Conservation (phyloP, 2,113 vertebrate species). For the Oceanodroma tethys region DNA sequence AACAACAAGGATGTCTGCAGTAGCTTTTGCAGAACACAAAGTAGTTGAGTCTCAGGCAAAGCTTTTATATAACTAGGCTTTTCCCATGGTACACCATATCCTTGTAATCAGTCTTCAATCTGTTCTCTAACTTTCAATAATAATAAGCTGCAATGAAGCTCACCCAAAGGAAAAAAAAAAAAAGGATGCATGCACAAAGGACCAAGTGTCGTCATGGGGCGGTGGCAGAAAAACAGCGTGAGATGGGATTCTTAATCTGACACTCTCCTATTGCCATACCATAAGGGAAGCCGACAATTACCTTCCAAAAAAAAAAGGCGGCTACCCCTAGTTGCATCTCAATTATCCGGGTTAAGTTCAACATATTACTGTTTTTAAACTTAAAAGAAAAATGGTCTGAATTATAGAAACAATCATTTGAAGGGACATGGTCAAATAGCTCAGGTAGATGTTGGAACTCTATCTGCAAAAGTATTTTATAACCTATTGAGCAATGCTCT, state of each 20-base stretch:
- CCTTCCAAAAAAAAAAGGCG: not conserved
- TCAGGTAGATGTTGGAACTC: not conserved
- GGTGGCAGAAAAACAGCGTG: not conserved
- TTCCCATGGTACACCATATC: not conserved
- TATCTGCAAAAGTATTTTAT: not conserved
- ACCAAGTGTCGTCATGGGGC: not conserved
- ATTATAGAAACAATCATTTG: not conserved
- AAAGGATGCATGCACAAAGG: not conserved
- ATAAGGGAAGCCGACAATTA: not conserved
- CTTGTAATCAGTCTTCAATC: constrained; percentile 22
- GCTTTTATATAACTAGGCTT: not conserved
- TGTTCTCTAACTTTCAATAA: constrained; percentile 7
- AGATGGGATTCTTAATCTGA: no score
- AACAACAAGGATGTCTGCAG: not conserved
- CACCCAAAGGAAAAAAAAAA: not conserved
- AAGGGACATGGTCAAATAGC: not conserved
- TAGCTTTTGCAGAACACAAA: not conserved
- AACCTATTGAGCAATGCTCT: not conserved
- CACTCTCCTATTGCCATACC: not conserved
- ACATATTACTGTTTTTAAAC: not conserved
- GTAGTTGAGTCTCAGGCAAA: constrained; percentile 1
- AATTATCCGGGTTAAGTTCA: not conserved
- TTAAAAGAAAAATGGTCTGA: not conserved
- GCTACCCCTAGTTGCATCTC: not conserved
- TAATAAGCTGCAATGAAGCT: not conserved